Evolutionary conservation across 2,113 vertebrate species (phyloP), one percentile per base, ranked within the genome.

Genomic region (Notechis scutatus): DNA sequence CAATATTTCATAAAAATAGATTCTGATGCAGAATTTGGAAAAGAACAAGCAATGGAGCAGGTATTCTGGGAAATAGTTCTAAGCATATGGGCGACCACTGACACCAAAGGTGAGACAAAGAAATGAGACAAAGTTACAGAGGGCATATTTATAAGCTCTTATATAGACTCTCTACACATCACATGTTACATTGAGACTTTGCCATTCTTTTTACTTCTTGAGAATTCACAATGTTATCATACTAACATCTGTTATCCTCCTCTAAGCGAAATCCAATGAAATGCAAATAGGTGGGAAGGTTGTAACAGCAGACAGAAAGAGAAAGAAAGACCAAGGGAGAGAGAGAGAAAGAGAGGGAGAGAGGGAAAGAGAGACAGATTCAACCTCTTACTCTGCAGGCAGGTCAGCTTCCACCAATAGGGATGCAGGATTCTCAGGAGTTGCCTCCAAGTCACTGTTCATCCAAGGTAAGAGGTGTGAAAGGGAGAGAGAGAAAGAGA

Each of bases 401-500:
- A 98, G 98, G 97, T 98, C 98, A 97, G 98, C 97, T 97, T 98
- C 98, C 95, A 98, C 98, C 98, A 98, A 98, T 96, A 98, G 96
- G 97, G 98, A 98, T 94, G 98, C 97, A 97, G 98, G 98, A 97
- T 98, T 98, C 98, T 99, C 98, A 86, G 98, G 97, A 96, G 98
- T 98, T 95, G 97, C 98, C 98, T 98, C 98, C 98, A 99, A 98
- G 97, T 99, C 98, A 97, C 98, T 98, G 98, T 97, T 97, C 97
- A 96, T 98, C 98, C 98, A 98, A 94, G 96, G 95, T 95, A 92
- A 97, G 97, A 93, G 95, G 96, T 97, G 96, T 97, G 95, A 92
- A 91, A 93, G 95, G 96, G 94, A 91, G 69, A 61, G 39, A 45
- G n/a, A 89, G 89, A 64, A 23, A 92, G 47, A 92, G 91, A 96